Conservation (phyloP, 2,888 invertebrate species). For the Pristionchus arcanus region DNA sequence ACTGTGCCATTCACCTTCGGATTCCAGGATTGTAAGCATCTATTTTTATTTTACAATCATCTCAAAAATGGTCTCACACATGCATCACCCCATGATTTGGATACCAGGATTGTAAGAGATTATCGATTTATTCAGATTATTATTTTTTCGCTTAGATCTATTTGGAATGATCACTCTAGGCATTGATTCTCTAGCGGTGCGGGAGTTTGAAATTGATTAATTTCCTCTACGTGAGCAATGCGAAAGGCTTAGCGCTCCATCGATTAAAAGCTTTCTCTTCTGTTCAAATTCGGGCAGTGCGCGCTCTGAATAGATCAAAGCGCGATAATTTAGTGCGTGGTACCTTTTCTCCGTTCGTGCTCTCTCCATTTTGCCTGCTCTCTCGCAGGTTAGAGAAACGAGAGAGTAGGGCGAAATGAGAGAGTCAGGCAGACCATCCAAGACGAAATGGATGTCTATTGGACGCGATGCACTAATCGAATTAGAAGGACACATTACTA, state of each 20-base stretch:
- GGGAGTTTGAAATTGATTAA: no score
- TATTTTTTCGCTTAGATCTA: no score
- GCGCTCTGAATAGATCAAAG: no score
- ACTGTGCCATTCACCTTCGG: constrained; percentile 71
- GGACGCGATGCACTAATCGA: constrained; percentile 27
- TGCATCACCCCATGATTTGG: no score
- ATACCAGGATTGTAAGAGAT: background rate
- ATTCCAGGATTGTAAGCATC: constrained; percentile 46
- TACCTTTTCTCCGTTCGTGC: background rate
- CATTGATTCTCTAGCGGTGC: no score
- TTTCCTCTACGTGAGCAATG: background rate
- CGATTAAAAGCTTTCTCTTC: background rate
- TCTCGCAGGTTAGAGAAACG: background rate
- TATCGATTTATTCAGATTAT: no score
- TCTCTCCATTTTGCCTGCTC: background rate
- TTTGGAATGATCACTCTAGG: no score
- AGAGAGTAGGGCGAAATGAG: background rate
- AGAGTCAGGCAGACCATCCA: no score
- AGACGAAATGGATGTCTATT: background rate
- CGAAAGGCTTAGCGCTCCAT: background rate
- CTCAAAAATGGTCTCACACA: no score
- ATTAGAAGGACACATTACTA: background rate
- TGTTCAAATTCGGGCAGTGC: no score
- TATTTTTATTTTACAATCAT: background rate
- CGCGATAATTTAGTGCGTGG: no score